Conservation (phyloP, 2,113 vertebrate species). For the Malurus elegans region DNA sequence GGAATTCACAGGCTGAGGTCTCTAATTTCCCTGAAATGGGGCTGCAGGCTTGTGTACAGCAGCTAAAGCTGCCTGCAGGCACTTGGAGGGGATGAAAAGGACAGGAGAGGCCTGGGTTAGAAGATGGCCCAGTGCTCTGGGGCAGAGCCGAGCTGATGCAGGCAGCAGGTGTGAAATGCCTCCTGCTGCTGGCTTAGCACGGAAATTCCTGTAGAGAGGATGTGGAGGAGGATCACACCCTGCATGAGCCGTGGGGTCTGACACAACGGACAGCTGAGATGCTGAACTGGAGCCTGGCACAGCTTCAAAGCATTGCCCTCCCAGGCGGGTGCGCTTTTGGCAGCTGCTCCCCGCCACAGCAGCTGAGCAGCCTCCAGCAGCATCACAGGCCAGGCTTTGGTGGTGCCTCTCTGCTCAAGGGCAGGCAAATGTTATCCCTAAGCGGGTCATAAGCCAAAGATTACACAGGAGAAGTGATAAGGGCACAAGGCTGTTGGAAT, state of each 20-base stretch:
- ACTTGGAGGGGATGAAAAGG: background rate
- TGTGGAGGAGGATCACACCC: background rate
- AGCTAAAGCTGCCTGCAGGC: background rate
- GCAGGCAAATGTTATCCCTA: background rate
- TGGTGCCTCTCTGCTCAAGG: background rate
- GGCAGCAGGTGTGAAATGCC: background rate
- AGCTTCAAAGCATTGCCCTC: background rate
- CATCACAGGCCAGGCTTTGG: background rate
- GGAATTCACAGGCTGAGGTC: background rate
- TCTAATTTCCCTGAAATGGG: background rate
- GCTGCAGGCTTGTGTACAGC: background rate
- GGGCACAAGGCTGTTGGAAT: background rate
- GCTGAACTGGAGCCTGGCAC: background rate
- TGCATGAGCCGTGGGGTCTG: background rate
- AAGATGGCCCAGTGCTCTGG: background rate
- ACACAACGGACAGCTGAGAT: background rate
- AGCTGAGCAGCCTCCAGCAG: background rate
- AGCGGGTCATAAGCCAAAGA: background rate
- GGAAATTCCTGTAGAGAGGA: background rate
- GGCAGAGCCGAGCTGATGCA: background rate
- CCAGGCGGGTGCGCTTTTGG: background rate
- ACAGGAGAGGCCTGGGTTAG: background rate
- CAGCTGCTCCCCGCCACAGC: background rate
- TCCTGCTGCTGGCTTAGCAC: background rate
- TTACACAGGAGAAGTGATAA: background rate